Conservation (phyloP, 2,888 invertebrate genomes). For the Pristionchus mayeri region DNA sequence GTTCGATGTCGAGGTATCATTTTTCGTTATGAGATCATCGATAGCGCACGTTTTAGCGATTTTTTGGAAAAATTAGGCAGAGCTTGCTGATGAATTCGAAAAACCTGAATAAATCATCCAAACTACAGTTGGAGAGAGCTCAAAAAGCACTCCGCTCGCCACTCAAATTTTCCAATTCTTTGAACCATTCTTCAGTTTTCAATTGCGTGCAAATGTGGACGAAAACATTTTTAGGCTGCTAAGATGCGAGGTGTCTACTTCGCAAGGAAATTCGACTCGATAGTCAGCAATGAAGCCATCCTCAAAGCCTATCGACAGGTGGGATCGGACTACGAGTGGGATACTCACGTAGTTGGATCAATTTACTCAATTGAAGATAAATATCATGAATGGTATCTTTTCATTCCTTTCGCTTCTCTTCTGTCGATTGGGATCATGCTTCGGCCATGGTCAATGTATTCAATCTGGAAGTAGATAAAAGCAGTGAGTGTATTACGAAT, state of each 20-base stretch:
- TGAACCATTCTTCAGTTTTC: too few species aligned
- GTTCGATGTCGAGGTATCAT: slow-evolving; percentile 56
- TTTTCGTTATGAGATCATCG: neutral
- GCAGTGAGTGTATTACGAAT: neutral
- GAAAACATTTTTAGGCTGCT: slow-evolving; percentile 63
- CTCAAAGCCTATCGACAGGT: slow-evolving; percentile 1
- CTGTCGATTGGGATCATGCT: neutral
- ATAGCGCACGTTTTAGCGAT: too few species aligned
- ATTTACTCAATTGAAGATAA: neutral
- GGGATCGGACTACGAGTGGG: neutral
- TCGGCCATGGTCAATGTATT: slow-evolving; percentile 20
- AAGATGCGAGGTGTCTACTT: slow-evolving; percentile 84
- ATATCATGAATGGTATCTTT: neutral
- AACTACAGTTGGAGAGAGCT: too few species aligned
- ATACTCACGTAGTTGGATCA: too few species aligned
- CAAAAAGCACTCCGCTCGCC: too few species aligned
- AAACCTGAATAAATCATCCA: too few species aligned
- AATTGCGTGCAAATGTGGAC: too few species aligned
- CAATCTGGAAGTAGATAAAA: neutral
- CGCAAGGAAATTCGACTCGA: slow-evolving; percentile 92
- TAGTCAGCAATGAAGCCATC: slow-evolving; percentile 6
- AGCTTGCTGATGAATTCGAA: too few species aligned
- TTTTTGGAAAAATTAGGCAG: too few species aligned
- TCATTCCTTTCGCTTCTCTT: slow-evolving; percentile 17
- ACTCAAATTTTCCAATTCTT: too few species aligned